Base-by-base conservation (phyloP, 2,888 invertebrate species). In the Busseola fusca region DNA sequence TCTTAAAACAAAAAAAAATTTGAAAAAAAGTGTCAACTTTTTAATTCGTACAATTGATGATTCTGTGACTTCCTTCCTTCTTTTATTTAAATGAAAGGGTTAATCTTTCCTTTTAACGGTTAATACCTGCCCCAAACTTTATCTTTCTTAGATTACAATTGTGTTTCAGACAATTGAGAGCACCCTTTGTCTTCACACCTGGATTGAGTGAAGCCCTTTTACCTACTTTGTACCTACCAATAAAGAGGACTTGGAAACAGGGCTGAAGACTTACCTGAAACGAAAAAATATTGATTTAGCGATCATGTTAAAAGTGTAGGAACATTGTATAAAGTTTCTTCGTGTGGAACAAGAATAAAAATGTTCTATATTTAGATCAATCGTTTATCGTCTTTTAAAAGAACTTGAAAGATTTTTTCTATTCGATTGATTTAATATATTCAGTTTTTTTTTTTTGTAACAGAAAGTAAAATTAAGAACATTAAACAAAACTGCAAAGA, bases 251-350 rank as follows among this genome's bases (percentile, higher is more conserved):
- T 69, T 52, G 42, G 52, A 27, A 59, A 66, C 40, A 25, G 52
- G 63, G 42, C 68, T 25, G 72, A n/a, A 18, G 64, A 72, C 86
- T 84, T 87, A 86, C 86, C 86, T 87, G 87, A 52, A 87, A 86
- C 76, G 59, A 79, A 78, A 81, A 66, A 70, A 58, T 65, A 58
- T 67, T 50, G 2, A n/a, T 50, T 76, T 60, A 76, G 37, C 64
- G 40, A 74, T 50, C 0, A 27, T 18, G 1, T 30, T 58, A 14
- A 12, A 27, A 48, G 34, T 50, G 12, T 40, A 50, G 40, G 50
- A 30, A 79, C 40, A 64, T 45, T 45, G 30, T 27, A 42, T 34
- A n/a, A 50, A 14, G 4, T 27, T 57, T 10, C 2, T 75, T 48
- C 18, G 7, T 34, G 2, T 40, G 4, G 16, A 48, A 40, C 21